Conservation (phyloP, 2,113 vertebrate genomes). For the Oryzias woworae region DNA sequence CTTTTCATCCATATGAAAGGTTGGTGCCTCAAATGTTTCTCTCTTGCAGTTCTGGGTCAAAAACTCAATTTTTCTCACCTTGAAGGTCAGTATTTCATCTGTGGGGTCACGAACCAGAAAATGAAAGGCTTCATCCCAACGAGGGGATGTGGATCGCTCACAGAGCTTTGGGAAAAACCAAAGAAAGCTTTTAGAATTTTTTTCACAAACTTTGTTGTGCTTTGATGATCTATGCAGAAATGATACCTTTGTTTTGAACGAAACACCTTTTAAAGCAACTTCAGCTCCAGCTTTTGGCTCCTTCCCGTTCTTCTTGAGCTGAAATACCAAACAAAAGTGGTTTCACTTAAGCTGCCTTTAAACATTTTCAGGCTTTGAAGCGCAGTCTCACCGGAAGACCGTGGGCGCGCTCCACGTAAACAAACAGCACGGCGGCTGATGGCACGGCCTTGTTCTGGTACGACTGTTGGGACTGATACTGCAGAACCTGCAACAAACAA, state of each 20-base stretch:
- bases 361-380: not conserved
- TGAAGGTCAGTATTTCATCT: conserved; percentile 81
- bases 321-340: not conserved
- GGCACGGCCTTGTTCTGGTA: conserved; percentile 83
- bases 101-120: conserved; percentile 85
- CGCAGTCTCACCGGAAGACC: conserved; percentile 81
- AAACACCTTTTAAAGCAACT: conserved; percentile 73
- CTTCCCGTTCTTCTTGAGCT: conserved; percentile 88
- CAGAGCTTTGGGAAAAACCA: conserved; percentile 64
- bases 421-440: conserved; percentile 80
- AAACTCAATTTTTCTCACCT: conserved; percentile 69
- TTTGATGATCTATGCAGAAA: not conserved
- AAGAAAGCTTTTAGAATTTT: not conserved
- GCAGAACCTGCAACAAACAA: conserved; percentile 74
- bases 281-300: conserved; percentile 81
- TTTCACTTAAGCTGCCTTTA: not conserved
- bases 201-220: not conserved
- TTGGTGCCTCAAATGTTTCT: not conserved
- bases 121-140: conserved; percentile 87
- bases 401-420: conserved; percentile 85
- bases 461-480: conserved; percentile 79
- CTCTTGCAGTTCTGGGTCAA: not conserved
- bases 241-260: conserved; percentile 84
- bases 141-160: conserved; percentile 77
- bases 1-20: not conserved